These are phyloP conservation scores for Pogoniulus pusillus DNA, from an alignment of 2,797 vertebrate species.

Conservation along the genomic window DNA sequence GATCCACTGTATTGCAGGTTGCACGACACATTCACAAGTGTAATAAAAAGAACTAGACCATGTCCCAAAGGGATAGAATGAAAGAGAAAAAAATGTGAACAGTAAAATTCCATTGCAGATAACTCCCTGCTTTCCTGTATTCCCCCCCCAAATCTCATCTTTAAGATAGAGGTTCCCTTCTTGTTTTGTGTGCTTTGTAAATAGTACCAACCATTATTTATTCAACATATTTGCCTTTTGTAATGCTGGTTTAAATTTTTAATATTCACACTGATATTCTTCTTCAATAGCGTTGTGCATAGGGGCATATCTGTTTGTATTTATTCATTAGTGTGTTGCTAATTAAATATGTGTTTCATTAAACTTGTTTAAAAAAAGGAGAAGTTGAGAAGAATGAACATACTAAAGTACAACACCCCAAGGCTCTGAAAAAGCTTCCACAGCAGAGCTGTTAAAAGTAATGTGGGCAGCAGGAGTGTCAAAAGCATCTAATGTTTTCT, in stretches of 20 bases:
- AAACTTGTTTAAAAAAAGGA: slow-evolving; percentile 65
- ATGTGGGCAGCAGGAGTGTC: slow-evolving; percentile 68
- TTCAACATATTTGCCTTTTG: slow-evolving; percentile 66
- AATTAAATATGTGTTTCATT: slow-evolving; percentile 80
- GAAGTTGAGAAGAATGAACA: slow-evolving; percentile 61
- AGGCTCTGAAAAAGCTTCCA: slow-evolving; percentile 66
- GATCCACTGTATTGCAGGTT: neutral
- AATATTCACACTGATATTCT: slow-evolving; percentile 55
- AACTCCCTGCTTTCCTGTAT: neutral
- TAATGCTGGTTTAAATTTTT: slow-evolving; percentile 62
- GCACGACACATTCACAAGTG: neutral
- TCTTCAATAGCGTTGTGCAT: slow-evolving; percentile 17
- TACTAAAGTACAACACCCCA: slow-evolving; percentile 58
- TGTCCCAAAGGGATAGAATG: slow-evolving; percentile 18
- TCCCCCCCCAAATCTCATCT: neutral
- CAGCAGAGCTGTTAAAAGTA: slow-evolving; percentile 68
- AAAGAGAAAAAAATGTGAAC: slow-evolving; percentile 7
- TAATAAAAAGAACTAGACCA: slow-evolving; percentile 48
- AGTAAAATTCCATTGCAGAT: neutral
- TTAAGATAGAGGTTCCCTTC: neutral
- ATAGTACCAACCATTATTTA: slow-evolving; percentile 60
- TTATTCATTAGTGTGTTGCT: slow-evolving; percentile 71
- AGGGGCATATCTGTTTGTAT: slow-evolving; percentile 69
- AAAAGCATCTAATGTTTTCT: slow-evolving; percentile 67
- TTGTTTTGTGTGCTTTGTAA: slow-evolving; percentile 56